Percentiles rank a stretch among this genome's conserved stretches.
phyloP scores from a whole-genome alignment of 1,140 invertebrate species.

The Cyclargus thomasi region DNA sequence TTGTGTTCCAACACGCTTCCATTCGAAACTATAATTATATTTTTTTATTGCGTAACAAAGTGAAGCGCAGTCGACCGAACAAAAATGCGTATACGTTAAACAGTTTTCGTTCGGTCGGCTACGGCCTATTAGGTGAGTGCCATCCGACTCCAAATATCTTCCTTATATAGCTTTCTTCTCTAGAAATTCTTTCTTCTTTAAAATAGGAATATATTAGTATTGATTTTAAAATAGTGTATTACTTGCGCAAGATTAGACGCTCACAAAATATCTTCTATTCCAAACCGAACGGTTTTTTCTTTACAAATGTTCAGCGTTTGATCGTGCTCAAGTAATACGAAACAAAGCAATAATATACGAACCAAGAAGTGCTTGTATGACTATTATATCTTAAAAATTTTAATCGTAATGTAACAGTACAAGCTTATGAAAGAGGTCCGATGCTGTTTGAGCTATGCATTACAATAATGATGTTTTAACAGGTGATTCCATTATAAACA shows the following conservation, averaged over 20 bases:
- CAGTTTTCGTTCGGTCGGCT: background rate
- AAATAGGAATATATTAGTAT: background rate
- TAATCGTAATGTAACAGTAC: conserved; percentile 9
- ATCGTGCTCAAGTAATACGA: conserved; percentile 4
- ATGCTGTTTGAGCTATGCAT: background rate
- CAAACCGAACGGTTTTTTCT: background rate
- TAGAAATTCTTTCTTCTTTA: conserved; percentile 6
- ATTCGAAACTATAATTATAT: conserved; percentile 14
- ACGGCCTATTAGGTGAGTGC: conserved; percentile 6
- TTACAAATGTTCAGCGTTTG: background rate
- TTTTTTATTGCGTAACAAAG: conserved; percentile 10
- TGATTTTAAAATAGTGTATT: conserved; percentile 6
- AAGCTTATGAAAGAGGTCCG: background rate
- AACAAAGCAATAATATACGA: conserved; percentile 15
- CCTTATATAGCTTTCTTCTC: conserved; percentile 14
- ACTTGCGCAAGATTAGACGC: background rate
- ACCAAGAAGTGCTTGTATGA: conserved; percentile 9
- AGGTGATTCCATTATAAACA: conserved; percentile 10
- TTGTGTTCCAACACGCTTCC: conserved; percentile 13
- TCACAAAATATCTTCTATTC: background rate
- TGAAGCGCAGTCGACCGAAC: background rate
- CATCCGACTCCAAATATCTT: conserved; percentile 14
- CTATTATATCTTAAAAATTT: conserved; percentile 13
- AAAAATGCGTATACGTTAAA: background rate
- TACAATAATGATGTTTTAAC: background rate